Base-by-base conservation (phyloP, 2,888 invertebrate genomes). In the Sesamia inferens region DNA sequence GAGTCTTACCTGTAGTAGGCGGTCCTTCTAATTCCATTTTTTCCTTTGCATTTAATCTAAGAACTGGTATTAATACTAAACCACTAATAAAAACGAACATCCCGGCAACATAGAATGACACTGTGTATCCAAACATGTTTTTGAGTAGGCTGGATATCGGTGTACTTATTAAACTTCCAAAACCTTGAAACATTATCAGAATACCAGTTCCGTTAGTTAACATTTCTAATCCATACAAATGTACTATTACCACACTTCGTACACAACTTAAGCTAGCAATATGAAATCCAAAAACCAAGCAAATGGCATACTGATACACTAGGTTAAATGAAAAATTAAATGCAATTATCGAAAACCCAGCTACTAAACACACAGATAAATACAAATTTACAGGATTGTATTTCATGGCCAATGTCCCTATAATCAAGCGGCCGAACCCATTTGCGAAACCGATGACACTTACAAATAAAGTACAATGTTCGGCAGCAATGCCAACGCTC, bases 161-260 rank as follows among this genome's bases (percentile, higher is more conserved):
- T 16, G 95, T 93, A 82, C 95, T 92, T 54, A 95, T n/a, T 83
- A 94, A 88, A 85, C 91, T 92, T 44, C 93, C 96, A 73, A 95
- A 24, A 24, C 96, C 96, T 90, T 94, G 92, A 89, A 94, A 95
- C 81, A 95, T 74, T 83, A 96, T 84, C 82, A 95, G 83, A 82
- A 96, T 90, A 13, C 96, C 96, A 42, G 94, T 95, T 42, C 92
- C 94, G 87, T 95, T 96, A 31, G 96, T 96, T 85, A 96, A 91
- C 81, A 92, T 93, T 68, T 95, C 94, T 83, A 96, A 90, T 11
- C 95, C 95, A 80, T 92, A 96, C 55, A 95, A 88, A 64, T 92
- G 85, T n/a, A 95, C 95, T 73, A 96, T 78, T 44, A 92, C 88
- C 79, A 94, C 81, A 87, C 94, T 92, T 83, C 95, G 90, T 70